Base-by-base conservation (phyloP, 2,888 invertebrate species). In the Phania funesta region DNA sequence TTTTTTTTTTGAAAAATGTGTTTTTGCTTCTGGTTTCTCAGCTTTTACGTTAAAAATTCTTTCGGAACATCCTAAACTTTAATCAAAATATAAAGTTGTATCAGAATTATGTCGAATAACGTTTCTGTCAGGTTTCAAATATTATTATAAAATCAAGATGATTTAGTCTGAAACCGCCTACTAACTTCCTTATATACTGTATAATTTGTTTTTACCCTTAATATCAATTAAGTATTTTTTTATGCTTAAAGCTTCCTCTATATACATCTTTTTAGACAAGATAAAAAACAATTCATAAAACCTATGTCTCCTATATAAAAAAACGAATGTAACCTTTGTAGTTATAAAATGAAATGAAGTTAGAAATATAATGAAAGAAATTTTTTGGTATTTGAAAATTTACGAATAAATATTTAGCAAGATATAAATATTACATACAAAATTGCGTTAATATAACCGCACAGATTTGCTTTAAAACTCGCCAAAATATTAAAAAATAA, bases 391-490 rank as follows among this genome's bases (percentile, higher is more conserved):
- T 68, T 48, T 65, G 32, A 50, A 56, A 50, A 46, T 65, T 50
- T 41, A 16, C 5, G 8, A 41, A 44, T 18, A 58, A 16, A 41
- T 29, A 29, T 26, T 22, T 44, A 20, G 13, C 0, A 62, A 71
- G 32, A 9, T 24, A 54, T 54, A 44, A 76, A 41, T 8, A 62
- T 32, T 29, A 32, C 16, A 35, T 52, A 44, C 11, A 44, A 26
- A 62, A 48, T 67, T 48, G 48, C 48, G 56, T 65, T 48, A 60
- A 38, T 38, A 62, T 26, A 62, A 52, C 54, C 18, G 11, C 22
- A 65, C 29, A 56, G 24, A 65, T 65, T 65, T 65, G 67, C 67
- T 75, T 65, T 75, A 75, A 75, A 75, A 67, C 75, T 75, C 75
- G 75, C 75, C 58, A 75, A 60, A 73, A n/a, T 26, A 8, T n/a